These are phyloP conservation scores for Parotocinclus haroldoi DNA, from an alignment of 2,797 vertebrate species.

Conservation along the genomic window DNA sequence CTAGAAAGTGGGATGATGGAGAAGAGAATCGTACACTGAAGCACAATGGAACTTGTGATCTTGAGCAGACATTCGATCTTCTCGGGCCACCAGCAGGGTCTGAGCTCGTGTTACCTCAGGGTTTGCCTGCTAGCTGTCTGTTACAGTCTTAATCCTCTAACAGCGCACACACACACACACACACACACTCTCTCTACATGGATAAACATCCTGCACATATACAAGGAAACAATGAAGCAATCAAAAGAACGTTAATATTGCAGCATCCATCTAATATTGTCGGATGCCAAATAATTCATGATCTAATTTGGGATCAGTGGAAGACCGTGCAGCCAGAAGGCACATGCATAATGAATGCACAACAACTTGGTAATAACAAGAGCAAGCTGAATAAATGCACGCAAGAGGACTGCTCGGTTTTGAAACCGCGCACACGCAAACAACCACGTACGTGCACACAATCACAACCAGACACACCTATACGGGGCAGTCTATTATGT, in stretches of 20 bases:
- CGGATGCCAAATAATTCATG: constrained; percentile 42
- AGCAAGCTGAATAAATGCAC: too few species aligned
- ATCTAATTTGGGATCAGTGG: constrained; percentile 26
- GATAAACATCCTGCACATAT: constrained; percentile 10
- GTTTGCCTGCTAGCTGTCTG: constrained; percentile 60
- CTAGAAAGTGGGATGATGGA: constrained; percentile 48
- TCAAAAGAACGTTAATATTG: constrained; percentile 1
- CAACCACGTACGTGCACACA: too few species aligned
- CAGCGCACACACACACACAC: constrained; percentile 15
- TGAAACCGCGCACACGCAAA: too few species aligned
- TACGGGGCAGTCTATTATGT: too few species aligned
- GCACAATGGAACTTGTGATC: constrained; percentile 71
- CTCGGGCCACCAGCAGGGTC: constrained; percentile 54
- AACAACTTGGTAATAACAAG: too few species aligned
- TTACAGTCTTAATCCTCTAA: constrained; percentile 33
- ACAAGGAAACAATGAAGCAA: constrained; percentile 7
- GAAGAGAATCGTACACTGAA: constrained; percentile 38
- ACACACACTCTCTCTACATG: background rate
- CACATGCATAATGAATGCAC: too few species aligned
- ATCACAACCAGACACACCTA: too few species aligned
- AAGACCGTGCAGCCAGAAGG: too few species aligned
- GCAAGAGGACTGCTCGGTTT: too few species aligned
- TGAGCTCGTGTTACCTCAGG: constrained; percentile 63
- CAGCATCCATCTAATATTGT: constrained; percentile 26
- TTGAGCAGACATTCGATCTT: constrained; percentile 68